Evolutionary conservation across 2,113 vertebrate species (phyloP).

Genomic region (Bos javanicus): DNA sequence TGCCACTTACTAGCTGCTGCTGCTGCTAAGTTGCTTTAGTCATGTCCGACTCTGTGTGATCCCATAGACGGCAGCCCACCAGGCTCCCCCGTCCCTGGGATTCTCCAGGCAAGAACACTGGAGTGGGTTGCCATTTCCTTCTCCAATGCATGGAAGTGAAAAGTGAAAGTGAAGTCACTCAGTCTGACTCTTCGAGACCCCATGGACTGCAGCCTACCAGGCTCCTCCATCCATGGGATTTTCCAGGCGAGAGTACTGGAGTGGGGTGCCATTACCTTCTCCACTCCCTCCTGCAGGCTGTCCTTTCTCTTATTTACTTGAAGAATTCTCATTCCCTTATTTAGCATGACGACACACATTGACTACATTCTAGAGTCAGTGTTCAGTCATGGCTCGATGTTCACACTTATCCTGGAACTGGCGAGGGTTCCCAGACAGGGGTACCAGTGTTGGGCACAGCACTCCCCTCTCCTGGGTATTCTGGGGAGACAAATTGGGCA

Average conservation of each 20-base stretch:
- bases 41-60: fast-evolving
- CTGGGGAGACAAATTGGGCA: not conserved
- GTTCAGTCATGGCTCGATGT: not conserved
- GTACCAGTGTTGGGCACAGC: fast-evolving
- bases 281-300: too few relatives aligned
- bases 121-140: not conserved
- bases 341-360: too few relatives aligned
- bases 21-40: not conserved
- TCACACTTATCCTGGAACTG: not conserved
- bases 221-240: not conserved
- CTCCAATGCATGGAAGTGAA: not conserved
- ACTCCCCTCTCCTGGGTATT: not conserved
- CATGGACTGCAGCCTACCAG: not conserved
- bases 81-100: not conserved
- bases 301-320: not conserved
- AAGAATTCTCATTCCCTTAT: not conserved
- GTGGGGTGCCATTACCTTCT: not conserved
- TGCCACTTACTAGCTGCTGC: not conserved
- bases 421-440: not conserved
- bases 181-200: not conserved
- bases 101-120: not conserved
- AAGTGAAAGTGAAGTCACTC: not conserved
- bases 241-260: not conserved
- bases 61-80: not conserved
- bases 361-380: not conserved